Conservation (phyloP, 92 coral and sea anemone genomes). For the Phymanthus crucifer region DNA sequence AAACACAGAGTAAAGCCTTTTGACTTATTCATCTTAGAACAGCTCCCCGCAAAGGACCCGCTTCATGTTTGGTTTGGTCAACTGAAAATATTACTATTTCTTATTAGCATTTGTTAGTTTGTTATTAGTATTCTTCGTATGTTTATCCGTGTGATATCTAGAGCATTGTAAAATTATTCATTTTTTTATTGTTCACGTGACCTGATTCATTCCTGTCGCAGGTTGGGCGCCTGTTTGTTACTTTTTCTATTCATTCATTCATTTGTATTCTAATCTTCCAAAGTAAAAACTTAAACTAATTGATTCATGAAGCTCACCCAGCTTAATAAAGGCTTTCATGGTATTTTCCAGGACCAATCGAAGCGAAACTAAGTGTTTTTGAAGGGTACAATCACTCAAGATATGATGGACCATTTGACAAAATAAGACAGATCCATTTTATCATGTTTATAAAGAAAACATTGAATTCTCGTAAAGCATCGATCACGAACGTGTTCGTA, state of each 20-base stretch:
- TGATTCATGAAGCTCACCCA: background rate
- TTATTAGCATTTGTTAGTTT: background rate
- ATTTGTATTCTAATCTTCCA: background rate
- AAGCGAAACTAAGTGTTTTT: background rate
- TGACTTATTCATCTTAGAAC: background rate
- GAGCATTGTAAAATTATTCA: background rate
- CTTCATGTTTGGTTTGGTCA: background rate
- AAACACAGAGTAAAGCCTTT: background rate
- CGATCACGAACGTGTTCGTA: too few relatives aligned
- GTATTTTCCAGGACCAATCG: background rate
- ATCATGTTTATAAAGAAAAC: too few relatives aligned
- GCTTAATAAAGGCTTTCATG: background rate
- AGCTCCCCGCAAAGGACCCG: background rate
- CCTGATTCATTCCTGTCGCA: background rate
- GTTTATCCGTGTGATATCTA: background rate
- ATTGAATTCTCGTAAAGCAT: too few relatives aligned
- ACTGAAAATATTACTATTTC: background rate
- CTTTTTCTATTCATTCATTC: background rate
- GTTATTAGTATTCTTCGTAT: background rate
- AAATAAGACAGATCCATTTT: background rate
- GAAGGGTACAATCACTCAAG: background rate
- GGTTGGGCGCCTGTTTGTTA: too few relatives aligned
- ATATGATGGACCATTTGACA: background rate
- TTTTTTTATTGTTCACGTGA: background rate
- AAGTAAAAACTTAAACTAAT: background rate